Conservation (phyloP, 2,888 invertebrate genomes). For the Pseudococcus viburni region DNA sequence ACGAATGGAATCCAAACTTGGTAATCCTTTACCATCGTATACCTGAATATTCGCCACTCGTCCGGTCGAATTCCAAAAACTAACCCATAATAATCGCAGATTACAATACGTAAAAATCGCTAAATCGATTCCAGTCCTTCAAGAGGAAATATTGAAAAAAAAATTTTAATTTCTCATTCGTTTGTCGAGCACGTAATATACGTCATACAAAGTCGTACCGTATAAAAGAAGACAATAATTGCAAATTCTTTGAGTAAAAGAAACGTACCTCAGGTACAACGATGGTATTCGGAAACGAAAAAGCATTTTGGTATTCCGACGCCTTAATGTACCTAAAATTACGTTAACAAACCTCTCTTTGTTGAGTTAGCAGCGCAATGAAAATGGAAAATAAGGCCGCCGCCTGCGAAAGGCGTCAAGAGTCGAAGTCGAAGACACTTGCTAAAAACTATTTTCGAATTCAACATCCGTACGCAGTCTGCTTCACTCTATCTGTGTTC, state of each 20-base stretch:
- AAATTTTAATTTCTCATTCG: conserved; percentile 19
- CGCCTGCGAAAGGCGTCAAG: conserved; percentile 56
- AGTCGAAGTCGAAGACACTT: conserved; percentile 58
- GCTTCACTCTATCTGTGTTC: not conserved
- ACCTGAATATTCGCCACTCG: not conserved
- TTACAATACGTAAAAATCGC: conserved; percentile 14
- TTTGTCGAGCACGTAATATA: conserved; percentile 41
- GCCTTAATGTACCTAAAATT: conserved; percentile 63
- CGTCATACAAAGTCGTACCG: not conserved
- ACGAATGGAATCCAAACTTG: conserved; percentile 36
- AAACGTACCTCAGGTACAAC: conserved; percentile 18
- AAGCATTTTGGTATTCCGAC: conserved; percentile 60
- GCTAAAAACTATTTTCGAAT: conserved; percentile 54
- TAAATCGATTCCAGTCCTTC: not conserved
- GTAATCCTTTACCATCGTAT: not conserved
- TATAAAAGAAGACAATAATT: conserved; percentile 58
- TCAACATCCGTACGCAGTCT: conserved; percentile 54
- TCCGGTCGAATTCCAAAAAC: not conserved
- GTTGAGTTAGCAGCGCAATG: conserved; percentile 55
- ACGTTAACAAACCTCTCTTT: conserved; percentile 64
- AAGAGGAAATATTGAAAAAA: not conserved
- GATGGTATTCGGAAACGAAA: conserved; percentile 12
- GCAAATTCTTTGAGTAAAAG: conserved; percentile 57
- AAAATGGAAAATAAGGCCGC: conserved; percentile 58
- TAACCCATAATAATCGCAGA: not conserved